Percentiles rank a stretch among this genome's conserved stretches.
These are phyloP conservation scores for Callipepla squamata DNA, from an alignment of 2,113 vertebrate species.

Conservation along the genomic window DNA sequence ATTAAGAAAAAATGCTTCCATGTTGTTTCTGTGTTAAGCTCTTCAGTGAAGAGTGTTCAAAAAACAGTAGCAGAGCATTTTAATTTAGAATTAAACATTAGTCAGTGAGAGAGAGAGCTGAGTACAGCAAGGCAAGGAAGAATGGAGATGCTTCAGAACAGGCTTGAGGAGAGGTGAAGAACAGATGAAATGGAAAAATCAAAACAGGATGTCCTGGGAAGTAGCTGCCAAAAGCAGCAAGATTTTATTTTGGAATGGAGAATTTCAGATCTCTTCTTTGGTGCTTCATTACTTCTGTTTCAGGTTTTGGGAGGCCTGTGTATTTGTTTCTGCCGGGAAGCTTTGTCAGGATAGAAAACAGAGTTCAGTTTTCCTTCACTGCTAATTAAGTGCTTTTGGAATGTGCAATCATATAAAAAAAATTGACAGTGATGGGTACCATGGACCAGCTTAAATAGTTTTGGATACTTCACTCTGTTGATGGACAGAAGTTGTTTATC, in stretches of 20 bases:
- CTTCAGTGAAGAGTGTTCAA: not conserved
- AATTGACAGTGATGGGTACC: not conserved
- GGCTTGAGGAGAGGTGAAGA: not conserved
- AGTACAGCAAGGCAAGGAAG: not conserved
- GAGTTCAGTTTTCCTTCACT: slow-evolving; percentile 18
- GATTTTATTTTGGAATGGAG: slow-evolving; percentile 29
- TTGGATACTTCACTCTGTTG: not conserved
- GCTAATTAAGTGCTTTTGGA: slow-evolving; percentile 23
- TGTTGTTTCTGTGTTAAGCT: not conserved
- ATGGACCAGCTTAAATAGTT: not conserved
- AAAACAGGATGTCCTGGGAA: slow-evolving; percentile 8
- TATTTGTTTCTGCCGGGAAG: slow-evolving; percentile 49
- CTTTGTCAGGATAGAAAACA: slow-evolving; percentile 25
- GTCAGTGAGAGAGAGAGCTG: not conserved
- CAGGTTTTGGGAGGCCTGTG: slow-evolving; percentile 5
- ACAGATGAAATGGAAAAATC: slow-evolving; percentile 13
- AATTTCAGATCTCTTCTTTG: slow-evolving; percentile 31
- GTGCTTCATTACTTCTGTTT: slow-evolving; percentile 42
- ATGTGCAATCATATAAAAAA: not conserved
- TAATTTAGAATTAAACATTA: not conserved
- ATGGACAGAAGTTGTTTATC: not conserved
- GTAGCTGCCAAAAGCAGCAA: slow-evolving; percentile 18
- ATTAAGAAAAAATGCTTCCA: not conserved
- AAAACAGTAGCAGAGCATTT: not conserved
- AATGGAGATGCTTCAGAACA: not conserved